Percentiles rank a stretch among this genome's conserved stretches.
Evolutionary conservation across 2,797 vertebrate species (phyloP).

Genomic region (Pantherophis vulpinus): DNA sequence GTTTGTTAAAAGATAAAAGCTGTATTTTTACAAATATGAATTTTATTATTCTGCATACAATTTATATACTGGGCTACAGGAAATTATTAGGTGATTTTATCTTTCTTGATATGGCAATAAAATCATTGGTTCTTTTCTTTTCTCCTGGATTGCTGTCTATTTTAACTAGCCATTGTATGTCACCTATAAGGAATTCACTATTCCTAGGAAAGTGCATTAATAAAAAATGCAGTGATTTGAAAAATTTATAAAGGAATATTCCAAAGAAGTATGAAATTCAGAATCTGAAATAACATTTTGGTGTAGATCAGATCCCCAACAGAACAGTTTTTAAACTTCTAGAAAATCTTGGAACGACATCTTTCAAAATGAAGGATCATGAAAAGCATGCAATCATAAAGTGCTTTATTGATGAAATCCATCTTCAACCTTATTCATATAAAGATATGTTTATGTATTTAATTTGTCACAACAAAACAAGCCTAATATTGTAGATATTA

Average conservation of each 20-base stretch:
- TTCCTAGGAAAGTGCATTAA: slow-evolving; percentile 71
- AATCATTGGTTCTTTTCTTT: slow-evolving; percentile 55
- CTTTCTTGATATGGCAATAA: slow-evolving; percentile 56
- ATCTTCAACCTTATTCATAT: not conserved
- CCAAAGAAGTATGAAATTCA: slow-evolving; percentile 64
- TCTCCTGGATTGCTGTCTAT: slow-evolving; percentile 44
- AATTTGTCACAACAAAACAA: not conserved
- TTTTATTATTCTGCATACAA: slow-evolving; percentile 53
- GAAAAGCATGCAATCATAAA: slow-evolving; percentile 65
- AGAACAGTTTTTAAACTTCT: slow-evolving; percentile 69
- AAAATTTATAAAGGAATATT: slow-evolving; percentile 78
- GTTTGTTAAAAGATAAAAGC: slow-evolving; percentile 66
- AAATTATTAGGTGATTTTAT: slow-evolving; percentile 63
- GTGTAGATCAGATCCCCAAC: slow-evolving; percentile 73
- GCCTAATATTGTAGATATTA: not conserved
- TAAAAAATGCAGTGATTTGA: slow-evolving; percentile 80
- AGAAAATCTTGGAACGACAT: slow-evolving; percentile 77
- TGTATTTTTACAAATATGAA: slow-evolving; percentile 68
- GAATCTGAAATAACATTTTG: slow-evolving; percentile 78
- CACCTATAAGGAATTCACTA: slow-evolving; percentile 67
- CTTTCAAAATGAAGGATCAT: slow-evolving; percentile 75
- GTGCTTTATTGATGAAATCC: slow-evolving; percentile 63
- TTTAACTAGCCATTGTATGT: slow-evolving; percentile 62
- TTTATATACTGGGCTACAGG: not conserved
- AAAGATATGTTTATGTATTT: not conserved